Evolutionary conservation across 2,113 vertebrate species (phyloP).

Genomic region (Prunella himalayana): DNA sequence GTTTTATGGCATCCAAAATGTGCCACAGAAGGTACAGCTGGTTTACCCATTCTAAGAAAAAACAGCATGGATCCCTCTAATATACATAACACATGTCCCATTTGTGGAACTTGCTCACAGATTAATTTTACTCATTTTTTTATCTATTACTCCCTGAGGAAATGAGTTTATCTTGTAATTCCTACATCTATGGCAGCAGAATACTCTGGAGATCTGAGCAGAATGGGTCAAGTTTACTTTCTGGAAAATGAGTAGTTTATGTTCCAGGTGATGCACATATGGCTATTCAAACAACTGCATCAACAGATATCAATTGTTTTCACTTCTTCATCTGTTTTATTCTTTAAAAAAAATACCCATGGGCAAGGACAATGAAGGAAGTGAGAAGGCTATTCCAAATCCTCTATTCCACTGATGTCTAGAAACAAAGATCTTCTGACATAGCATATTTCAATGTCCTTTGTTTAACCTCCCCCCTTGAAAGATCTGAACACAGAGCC

Average conservation of each 20-base stretch:
- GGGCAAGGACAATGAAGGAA: constrained; percentile 14
- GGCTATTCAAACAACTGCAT: neutral
- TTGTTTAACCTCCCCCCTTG: constrained; percentile 49
- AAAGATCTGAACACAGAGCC: constrained; percentile 17
- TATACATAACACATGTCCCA: neutral
- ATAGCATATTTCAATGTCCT: constrained; percentile 36
- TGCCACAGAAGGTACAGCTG: neutral
- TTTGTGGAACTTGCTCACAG: neutral
- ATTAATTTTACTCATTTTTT: neutral
- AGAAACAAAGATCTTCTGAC: constrained; percentile 40
- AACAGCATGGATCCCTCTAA: neutral
- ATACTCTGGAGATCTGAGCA: neutral
- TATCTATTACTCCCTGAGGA: neutral
- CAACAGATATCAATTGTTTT: neutral
- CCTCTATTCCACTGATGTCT: constrained; percentile 19
- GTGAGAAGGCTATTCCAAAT: constrained; percentile 2
- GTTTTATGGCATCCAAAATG: neutral
- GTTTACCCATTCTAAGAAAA: neutral
- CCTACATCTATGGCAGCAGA: neutral
- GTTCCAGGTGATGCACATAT: constrained; percentile 26
- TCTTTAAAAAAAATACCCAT: neutral
- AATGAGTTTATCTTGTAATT: neutral
- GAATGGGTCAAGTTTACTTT: neutral
- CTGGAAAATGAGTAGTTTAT: neutral
- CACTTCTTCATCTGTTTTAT: neutral